Conservation (phyloP, 1,140 invertebrate species). For the Mamestra configurata region DNA sequence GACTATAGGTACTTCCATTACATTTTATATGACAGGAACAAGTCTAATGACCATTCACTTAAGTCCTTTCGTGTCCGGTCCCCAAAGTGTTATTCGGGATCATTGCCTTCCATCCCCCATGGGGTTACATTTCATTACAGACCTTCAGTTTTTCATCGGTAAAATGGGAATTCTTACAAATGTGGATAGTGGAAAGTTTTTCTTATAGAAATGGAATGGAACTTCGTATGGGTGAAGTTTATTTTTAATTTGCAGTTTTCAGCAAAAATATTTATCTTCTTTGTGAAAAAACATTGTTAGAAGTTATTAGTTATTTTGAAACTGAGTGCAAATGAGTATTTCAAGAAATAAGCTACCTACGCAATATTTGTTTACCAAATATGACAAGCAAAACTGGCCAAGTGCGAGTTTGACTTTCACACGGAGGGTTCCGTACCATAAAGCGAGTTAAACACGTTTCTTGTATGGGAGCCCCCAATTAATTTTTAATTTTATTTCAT, state of each 20-base stretch:
- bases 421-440: too few species aligned
- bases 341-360: too few species aligned
- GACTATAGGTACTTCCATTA: slow-evolving; percentile 31
- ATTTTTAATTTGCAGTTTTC: neutral
- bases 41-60: slow-evolving; percentile 37
- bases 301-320: too few species aligned
- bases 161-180: neutral
- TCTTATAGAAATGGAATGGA: neutral
- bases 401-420: too few species aligned
- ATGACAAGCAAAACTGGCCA: too few species aligned
- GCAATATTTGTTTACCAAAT: too few species aligned
- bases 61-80: slow-evolving; percentile 25
- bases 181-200: neutral
- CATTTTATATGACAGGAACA: slow-evolving; percentile 40
- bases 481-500: too few species aligned
- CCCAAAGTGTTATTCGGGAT: slow-evolving; percentile 30
- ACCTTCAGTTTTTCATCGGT: slow-evolving; percentile 6
- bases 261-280: too few species aligned
- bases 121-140: slow-evolving; percentile 1
- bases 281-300: too few species aligned
- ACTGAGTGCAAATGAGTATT: too few species aligned
- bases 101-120: slow-evolving; percentile 3
- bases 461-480: too few species aligned
- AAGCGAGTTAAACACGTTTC: too few species aligned
- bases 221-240: neutral